Percentiles rank a stretch among this genome's conserved stretches.
phyloP scores from a whole-genome alignment of 2,797 vertebrate species.

The Orestias chungarensis region DNA sequence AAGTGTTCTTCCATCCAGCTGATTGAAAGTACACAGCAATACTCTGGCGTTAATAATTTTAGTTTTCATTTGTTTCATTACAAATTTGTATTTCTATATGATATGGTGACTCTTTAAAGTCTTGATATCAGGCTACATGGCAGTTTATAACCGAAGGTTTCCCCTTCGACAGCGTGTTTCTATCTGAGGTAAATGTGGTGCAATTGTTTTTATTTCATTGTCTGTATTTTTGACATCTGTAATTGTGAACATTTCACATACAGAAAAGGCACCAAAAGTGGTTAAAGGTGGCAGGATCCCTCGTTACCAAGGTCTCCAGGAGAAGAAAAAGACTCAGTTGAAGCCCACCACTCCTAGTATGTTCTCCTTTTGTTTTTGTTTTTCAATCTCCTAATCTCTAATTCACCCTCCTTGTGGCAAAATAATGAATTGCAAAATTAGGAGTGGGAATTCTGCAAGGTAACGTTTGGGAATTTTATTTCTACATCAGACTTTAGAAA shows the following conservation, averaged over 20 bases:
- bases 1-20: not conserved
- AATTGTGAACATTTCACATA: not conserved
- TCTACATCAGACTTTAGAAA: constrained; percentile 88
- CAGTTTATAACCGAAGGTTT: not conserved
- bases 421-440: not conserved
- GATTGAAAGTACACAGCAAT: not conserved
- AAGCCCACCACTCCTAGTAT: constrained; percentile 89
- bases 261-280: constrained; percentile 37
- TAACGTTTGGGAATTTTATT: not conserved
- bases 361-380: constrained; percentile 28
- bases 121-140: not conserved
- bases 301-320: constrained; percentile 53
- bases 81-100: not conserved
- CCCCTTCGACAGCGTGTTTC: not conserved
- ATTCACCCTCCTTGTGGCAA: not conserved
- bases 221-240: not conserved
- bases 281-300: constrained; percentile 76
- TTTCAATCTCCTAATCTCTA: not conserved
- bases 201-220: not conserved
- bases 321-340: constrained; percentile 64
- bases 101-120: not conserved
- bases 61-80: not conserved
- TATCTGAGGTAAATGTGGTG: not conserved
- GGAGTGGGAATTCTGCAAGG: not conserved
- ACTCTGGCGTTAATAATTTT: not conserved